Evolutionary conservation across 2,797 vertebrate genomes (phyloP).

Genomic region (Phoebastria nigripes): DNA sequence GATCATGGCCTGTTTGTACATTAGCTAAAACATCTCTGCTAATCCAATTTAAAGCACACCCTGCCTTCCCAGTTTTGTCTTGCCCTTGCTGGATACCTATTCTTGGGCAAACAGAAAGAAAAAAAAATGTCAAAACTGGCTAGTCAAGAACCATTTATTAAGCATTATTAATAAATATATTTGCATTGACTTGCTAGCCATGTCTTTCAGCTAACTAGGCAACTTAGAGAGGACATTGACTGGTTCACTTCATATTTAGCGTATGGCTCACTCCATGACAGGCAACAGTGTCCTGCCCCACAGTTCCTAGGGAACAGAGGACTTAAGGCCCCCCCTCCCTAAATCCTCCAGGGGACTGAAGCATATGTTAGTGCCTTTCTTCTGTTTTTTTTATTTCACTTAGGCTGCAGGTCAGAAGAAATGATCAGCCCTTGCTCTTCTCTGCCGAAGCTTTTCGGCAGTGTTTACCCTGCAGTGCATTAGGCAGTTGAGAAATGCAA

Average conservation of each 20-base stretch:
- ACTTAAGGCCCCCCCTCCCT: background rate
- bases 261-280: background rate
- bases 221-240: background rate
- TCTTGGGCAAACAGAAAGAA: background rate
- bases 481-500: fast-evolving
- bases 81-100: background rate
- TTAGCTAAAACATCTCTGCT: background rate
- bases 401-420: background rate
- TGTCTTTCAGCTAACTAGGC: background rate
- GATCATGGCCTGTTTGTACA: background rate
- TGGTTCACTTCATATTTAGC: background rate
- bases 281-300: fast-evolving
- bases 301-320: background rate
- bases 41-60: background rate
- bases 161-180: background rate
- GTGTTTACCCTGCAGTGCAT: background rate
- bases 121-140: background rate
- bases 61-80: background rate
- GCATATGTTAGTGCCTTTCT: background rate
- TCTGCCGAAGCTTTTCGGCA: background rate
- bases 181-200: background rate
- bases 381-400: background rate
- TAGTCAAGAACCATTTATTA: background rate
- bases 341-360: background rate
- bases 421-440: background rate